Evolutionary conservation across 1,140 invertebrate species (phyloP), one percentile per base, ranked within the genome.

Genomic region (Meloidogyne exigua): DNA sequence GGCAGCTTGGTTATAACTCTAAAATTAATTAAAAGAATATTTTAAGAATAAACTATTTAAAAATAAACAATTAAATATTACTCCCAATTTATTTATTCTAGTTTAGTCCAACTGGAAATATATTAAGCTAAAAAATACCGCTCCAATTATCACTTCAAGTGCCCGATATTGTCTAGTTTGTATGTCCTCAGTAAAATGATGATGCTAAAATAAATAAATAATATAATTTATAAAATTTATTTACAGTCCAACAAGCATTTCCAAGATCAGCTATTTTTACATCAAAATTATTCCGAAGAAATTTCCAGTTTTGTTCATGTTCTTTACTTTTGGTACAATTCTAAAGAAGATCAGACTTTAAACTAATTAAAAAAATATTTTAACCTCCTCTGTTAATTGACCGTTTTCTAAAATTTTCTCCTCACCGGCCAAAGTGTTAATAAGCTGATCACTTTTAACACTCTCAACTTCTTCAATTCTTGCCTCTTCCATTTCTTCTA

Each of bases 211-310:
- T 32, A 88, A 21, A 11, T 72, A 9, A 39, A 7, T n/a, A 0
- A n/a, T 25, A 3, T 23, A 68, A 68, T 21, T n/a, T 68, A 25
- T 36, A n/a, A 12, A 44, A 77, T 64, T 78, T 21, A 73, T 15
- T 92, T 88, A 95, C 92, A n/a, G 95, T 93, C 95, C 96, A 99
- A 88, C 97, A 99, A 26, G 96, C 97, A 90, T 99, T 99, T 65
- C 96, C 96, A 68, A 99, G 89, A 91, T 99, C 96, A 62, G 96
- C 96, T 87, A 99, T 81, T 75, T 82, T 82, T 3, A 85, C 90
- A 68, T 76, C 69, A 32, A 78, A 78, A 32, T 23, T 9, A 13
- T 64, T 57, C 1, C n/a, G 28, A 15, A 73, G 49, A 15, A 72
- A 57, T 72, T 63, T 72, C 49, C 49, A 57, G 10, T 57, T 57